Conservation (phyloP, 2,888 invertebrate species). For the Spialia ferax region DNA sequence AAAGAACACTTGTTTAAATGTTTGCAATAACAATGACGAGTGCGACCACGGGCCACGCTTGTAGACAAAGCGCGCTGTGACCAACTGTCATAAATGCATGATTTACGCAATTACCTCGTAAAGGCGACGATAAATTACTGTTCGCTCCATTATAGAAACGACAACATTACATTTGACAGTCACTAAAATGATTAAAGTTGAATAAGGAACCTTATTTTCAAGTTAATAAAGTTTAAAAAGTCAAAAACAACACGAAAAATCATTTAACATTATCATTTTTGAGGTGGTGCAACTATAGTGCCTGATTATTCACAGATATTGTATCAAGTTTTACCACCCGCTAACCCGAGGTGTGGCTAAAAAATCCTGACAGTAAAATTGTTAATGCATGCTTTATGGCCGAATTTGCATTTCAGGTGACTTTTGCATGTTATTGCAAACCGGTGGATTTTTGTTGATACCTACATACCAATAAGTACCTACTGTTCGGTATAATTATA, state of each 20-base stretch:
- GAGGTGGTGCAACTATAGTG: constrained; percentile 54
- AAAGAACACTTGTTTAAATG: constrained; percentile 58
- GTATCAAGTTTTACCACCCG: constrained; percentile 79
- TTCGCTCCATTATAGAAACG: constrained; percentile 71
- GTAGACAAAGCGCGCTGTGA: constrained; percentile 74
- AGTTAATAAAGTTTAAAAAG: constrained; percentile 20
- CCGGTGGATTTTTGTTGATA: constrained; percentile 11
- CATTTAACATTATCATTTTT: constrained; percentile 37
- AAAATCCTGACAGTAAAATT: constrained; percentile 53
- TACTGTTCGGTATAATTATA: background rate
- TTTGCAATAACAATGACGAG: constrained; percentile 69
- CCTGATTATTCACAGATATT: constrained; percentile 82
- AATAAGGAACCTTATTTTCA: constrained; percentile 54
- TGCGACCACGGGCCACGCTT: constrained; percentile 62
- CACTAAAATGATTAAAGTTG: constrained; percentile 24
- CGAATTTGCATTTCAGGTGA: constrained; percentile 47
- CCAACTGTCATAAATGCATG: constrained; percentile 83
- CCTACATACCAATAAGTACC: too few relatives aligned
- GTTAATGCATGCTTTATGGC: constrained; percentile 47
- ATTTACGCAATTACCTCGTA: constrained; percentile 83
- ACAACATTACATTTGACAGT: constrained; percentile 51
- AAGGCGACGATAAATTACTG: constrained; percentile 82
- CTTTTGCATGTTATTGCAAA: constrained; percentile 32
- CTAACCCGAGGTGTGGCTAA: constrained; percentile 76
- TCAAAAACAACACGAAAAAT: background rate